These are phyloP conservation scores for Drosophila rellima DNA, from an alignment of 2,888 invertebrate species.

Conservation along the genomic window DNA sequence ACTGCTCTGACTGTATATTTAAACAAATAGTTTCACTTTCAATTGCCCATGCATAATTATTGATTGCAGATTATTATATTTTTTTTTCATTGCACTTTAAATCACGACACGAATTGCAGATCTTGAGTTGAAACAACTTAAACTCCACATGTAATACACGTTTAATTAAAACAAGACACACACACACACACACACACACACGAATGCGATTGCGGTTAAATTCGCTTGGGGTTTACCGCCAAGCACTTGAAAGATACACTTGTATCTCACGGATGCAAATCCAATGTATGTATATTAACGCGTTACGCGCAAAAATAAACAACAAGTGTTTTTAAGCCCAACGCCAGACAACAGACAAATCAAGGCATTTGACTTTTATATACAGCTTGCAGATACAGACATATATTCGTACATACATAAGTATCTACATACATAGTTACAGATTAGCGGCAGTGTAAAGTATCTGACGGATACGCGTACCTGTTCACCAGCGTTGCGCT, in stretches of 20 bases:
- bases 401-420: neutral
- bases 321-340: slow-evolving; percentile 52
- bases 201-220: slow-evolving; percentile 8
- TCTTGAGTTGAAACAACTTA: slow-evolving; percentile 2
- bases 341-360: slow-evolving; percentile 18
- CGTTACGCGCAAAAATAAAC: slow-evolving; percentile 33
- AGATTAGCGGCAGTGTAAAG: slow-evolving; percentile 44
- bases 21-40: slow-evolving; percentile 20
- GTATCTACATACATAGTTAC: slow-evolving; percentile 28
- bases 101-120: slow-evolving; percentile 10
- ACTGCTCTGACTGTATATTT: neutral
- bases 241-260: slow-evolving; percentile 28
- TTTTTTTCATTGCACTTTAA: slow-evolving; percentile 5
- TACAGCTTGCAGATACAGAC: slow-evolving; percentile 5
- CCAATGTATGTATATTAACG: slow-evolving; percentile 16
- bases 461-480: slow-evolving; percentile 76
- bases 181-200: slow-evolving; percentile 1
- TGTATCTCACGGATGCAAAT: slow-evolving; percentile 29
- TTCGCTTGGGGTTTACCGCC: slow-evolving; percentile 17
- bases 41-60: slow-evolving; percentile 32
- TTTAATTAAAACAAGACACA: slow-evolving; percentile 14
- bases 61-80: slow-evolving; percentile 18
- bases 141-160: slow-evolving; percentile 12
- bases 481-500: slow-evolving; percentile 82
- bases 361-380: slow-evolving; percentile 23